These are phyloP conservation scores for Sylvilagus floridanus DNA, from an alignment of 2,797 vertebrate species.

Conservation along the genomic window DNA sequence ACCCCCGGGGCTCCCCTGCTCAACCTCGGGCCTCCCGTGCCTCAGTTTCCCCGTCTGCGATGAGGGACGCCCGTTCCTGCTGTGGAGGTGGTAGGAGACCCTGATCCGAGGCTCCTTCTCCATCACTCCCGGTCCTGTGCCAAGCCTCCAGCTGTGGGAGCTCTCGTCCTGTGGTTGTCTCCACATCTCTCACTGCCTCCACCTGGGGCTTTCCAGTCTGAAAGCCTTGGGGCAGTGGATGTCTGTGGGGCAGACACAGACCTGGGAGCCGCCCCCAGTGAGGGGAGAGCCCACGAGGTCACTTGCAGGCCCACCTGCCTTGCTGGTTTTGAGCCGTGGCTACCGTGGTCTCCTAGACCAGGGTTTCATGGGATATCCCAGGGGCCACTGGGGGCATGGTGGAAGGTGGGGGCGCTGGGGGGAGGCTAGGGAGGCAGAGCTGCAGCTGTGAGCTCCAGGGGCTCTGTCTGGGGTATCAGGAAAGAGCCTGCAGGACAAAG, in stretches of 20 bases:
- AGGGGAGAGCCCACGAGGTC: fast-evolving
- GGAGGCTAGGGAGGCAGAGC: neutral
- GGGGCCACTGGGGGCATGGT: neutral
- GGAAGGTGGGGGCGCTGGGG: no score
- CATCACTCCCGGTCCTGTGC: neutral
- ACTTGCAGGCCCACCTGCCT: neutral
- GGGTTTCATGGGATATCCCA: neutral
- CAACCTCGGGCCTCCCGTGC: fast-evolving
- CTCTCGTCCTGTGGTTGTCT: neutral
- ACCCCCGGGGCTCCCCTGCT: fast-evolving
- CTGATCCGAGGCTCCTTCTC: fast-evolving
- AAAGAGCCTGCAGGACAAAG: neutral
- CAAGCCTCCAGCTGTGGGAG: fast-evolving
- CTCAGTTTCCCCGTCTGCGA: neutral
- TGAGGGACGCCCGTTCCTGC: neutral
- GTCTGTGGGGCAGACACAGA: fast-evolving
- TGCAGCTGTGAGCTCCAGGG: neutral
- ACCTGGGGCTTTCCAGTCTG: neutral
- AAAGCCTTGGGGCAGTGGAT: neutral
- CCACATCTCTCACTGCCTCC: fast-evolving
- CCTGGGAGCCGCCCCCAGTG: fast-evolving
- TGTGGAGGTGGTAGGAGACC: neutral
- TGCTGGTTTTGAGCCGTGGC: neutral
- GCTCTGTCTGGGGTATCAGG: fast-evolving
- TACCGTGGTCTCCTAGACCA: neutral